These are phyloP conservation scores for Tachina grossa DNA, from an alignment of 2,888 invertebrate genomes.

Conservation along the genomic window DNA sequence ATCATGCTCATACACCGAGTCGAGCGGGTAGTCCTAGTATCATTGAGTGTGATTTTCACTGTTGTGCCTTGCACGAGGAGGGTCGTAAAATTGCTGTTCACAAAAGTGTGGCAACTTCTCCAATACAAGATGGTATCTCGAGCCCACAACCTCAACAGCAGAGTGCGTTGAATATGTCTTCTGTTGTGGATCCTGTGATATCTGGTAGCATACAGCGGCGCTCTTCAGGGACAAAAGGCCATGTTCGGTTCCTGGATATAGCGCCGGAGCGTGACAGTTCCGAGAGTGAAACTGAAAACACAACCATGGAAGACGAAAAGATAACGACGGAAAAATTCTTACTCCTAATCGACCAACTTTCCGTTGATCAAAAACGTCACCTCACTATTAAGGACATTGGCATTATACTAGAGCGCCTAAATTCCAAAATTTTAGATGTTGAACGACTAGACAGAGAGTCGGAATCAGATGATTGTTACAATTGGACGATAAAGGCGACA, in stretches of 20 bases:
- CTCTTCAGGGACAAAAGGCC: slow-evolving; percentile 86
- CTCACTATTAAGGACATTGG: slow-evolving; percentile 97
- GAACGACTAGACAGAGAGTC: slow-evolving; percentile 95
- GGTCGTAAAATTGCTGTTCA: slow-evolving; percentile 95
- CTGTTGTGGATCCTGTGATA: slow-evolving; percentile 82
- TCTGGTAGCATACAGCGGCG: slow-evolving; percentile 82
- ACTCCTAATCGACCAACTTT: slow-evolving; percentile 95
- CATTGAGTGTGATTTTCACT: slow-evolving; percentile 96
- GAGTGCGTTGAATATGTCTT: slow-evolving; percentile 77
- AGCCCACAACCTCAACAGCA: slow-evolving; percentile 85
- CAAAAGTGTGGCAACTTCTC: slow-evolving; percentile 96
- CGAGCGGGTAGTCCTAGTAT: slow-evolving; percentile 87
- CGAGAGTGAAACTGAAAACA: slow-evolving; percentile 96
- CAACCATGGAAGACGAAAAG: slow-evolving; percentile 93
- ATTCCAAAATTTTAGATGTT: slow-evolving; percentile 96
- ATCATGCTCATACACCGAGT: slow-evolving; percentile 87
- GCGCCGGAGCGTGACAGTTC: slow-evolving; percentile 92
- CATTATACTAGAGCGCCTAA: slow-evolving; percentile 95
- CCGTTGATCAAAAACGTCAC: slow-evolving; percentile 95
- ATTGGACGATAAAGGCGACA: slow-evolving; percentile 98
- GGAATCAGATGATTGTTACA: slow-evolving; percentile 96
- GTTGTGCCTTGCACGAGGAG: slow-evolving; percentile 96
- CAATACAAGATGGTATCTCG: slow-evolving; percentile 91
- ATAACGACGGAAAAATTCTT: slow-evolving; percentile 91
- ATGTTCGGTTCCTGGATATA: slow-evolving; percentile 93